A percentile compares a stretch with the other conserved stretches of the same genome.
Evolutionary conservation across 2,888 invertebrate genomes (phyloP).

Genomic region (Tolmerus cingulatus): DNA sequence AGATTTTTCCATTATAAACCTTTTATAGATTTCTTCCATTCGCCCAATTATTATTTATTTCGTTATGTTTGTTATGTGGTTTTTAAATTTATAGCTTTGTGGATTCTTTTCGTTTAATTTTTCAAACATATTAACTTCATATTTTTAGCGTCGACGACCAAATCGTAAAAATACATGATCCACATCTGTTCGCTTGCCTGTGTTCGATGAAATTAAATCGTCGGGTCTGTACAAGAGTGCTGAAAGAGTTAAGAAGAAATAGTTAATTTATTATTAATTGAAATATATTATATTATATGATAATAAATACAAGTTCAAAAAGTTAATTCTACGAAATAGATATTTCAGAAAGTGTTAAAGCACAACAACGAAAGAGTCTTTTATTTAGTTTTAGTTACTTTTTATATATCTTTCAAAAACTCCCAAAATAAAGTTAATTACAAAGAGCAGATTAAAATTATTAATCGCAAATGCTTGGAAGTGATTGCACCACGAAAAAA

Average conservation of each 20-base stretch:
- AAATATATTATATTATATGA: no score
- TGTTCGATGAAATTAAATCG: constrained; percentile 63
- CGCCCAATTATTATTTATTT: not conserved
- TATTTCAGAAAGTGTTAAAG: no score
- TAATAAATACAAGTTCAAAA: no score
- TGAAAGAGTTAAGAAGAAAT: constrained; percentile 47
- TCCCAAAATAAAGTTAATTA: no score
- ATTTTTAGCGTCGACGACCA: constrained; percentile 76
- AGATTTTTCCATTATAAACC: not conserved
- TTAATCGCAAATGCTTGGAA: no score
- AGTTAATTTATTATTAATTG: not conserved
- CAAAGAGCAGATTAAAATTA: no score
- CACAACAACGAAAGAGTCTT: no score
- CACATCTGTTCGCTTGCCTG: constrained; percentile 85
- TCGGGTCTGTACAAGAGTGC: constrained; percentile 60
- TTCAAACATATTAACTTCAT: not conserved
- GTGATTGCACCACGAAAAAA: constrained; percentile 44
- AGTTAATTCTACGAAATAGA: no score
- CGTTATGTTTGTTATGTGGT: not conserved
- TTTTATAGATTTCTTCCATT: not conserved
- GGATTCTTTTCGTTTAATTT: not conserved
- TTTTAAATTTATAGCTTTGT: not conserved
- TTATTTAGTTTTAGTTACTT: no score
- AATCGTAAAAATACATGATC: constrained; percentile 91
- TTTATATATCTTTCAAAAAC: no score